Base-by-base conservation (phyloP, 2,888 invertebrate species). In the Cephus pygmeus region DNA sequence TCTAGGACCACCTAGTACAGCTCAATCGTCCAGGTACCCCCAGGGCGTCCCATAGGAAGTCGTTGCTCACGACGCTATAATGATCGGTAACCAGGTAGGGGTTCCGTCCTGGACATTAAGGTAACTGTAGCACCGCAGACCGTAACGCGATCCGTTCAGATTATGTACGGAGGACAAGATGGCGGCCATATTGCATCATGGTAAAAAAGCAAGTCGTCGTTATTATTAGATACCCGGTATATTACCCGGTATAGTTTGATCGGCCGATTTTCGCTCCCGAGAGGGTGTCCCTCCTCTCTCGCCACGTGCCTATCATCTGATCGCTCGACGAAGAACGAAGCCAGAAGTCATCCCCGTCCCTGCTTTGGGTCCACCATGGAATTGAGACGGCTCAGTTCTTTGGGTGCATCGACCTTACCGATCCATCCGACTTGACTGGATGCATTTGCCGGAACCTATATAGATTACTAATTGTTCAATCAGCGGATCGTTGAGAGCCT, bases 91-190 rank as follows among this genome's bases (percentile, higher is more conserved):
- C 31, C 23, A 23, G 56, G 56, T 23, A 56, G 56, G 56, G 56
- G 9, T n/a, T n/a, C 30, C 34, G 31, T 30, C 83, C 85, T 82
- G 85, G 84, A 82, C 85, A 90, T 89, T 88, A 88, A 89, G 83
- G 86, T 90, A 90, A 90, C 90, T 89, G 90, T 90, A 89, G 86
- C 85, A 83, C 79, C 80, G 83, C 82, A 85, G 83, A 88, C 87
- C 87, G 88, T 88, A 88, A 88, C 83, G 81, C 85, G 84, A 85
- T 83, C 81, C 82, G 76, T 79, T 35, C 73, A 75, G 76, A 76
- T 34, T 35, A 30, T 36, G 36, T 11, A 69, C 36, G 73, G 73
- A 68, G 73, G 34, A 11, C 30, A 33, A 56, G 12, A 77, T 23
- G 12, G 69, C 33, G 34, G 69, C n/a, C 15, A 12, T 31, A 35